Evolutionary conservation across 2,888 invertebrate species (phyloP).

Genomic region (Nymphalis c-album): DNA sequence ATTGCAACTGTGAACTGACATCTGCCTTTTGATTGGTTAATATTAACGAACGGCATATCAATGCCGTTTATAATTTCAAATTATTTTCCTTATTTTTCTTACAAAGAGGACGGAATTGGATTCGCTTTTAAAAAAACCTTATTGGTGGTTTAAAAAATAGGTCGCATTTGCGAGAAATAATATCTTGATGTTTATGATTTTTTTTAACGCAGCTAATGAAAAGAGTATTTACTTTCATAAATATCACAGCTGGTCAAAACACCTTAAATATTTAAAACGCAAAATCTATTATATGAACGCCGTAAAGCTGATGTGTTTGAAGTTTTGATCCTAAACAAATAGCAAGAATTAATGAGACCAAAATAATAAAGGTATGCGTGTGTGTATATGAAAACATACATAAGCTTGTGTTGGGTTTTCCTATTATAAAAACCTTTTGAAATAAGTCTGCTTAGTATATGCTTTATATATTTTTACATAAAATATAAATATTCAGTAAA

Average conservation of each 20-base stretch:
- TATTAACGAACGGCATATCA: conserved; percentile 43
- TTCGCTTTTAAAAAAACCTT: conserved; percentile 9
- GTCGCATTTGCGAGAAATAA: conserved; percentile 2
- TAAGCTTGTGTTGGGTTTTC: no score
- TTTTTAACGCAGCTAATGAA: conserved; percentile 48
- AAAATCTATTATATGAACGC: conserved; percentile 71
- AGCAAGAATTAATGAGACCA: conserved; percentile 73
- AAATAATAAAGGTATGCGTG: conserved; percentile 43
- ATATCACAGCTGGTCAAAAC: conserved; percentile 61
- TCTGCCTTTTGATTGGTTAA: conserved; percentile 55
- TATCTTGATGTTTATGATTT: conserved; percentile 11
- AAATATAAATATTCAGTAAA: no score
- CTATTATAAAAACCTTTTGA: no score
- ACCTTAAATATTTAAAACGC: conserved; percentile 74
- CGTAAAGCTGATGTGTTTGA: conserved; percentile 69
- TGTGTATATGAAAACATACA: neutral
- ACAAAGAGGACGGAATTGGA: neutral
- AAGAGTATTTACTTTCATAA: conserved; percentile 68
- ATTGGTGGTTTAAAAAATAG: conserved; percentile 2
- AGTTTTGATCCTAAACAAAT: conserved; percentile 75
- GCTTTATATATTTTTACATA: no score
- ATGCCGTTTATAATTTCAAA: conserved; percentile 35
- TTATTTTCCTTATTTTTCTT: conserved; percentile 25
- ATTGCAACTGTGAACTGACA: conserved; percentile 69
- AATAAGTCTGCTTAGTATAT: no score